Evolutionary conservation across 2,797 vertebrate genomes (phyloP), one percentile per base, ranked within the genome.

Genomic region (Acrocephalus scirpaceus): DNA sequence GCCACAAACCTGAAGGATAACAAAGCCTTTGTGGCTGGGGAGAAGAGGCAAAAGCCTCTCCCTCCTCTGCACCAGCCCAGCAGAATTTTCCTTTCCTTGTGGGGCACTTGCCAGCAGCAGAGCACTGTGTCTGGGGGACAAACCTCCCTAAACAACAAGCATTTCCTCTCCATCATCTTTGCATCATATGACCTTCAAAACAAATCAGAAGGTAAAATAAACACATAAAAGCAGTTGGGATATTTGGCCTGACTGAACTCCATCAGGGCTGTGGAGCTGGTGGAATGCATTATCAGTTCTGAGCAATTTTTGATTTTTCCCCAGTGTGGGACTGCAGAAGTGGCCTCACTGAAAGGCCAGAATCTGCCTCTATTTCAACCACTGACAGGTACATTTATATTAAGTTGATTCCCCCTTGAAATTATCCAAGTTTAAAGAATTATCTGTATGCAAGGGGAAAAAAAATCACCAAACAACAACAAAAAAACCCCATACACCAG

Each of bases 281-380:
- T 96, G 83, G 90, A 96, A 97, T 97, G 90, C 74, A 95, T 97
- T 96, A 96, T 96, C 96, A 94, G 86, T 96, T 95, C 83, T 8
- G 91, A 93, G 96, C 94, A 96, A 96, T 97, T 96, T 96, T 94
- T 97, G 88, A 97, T 95, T 97, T 96, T 84, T 97, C 95, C 96
- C 96, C 86, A 82, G 94, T 94, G 96, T 96, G 86, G 80, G 44
- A 85, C 89, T 94, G 88, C 71, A 92, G 76, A 96, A 92, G 34
- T 96, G 92, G 92, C 89, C 83, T 95, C 96, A 89, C 57, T 90
- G 90, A 93, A 93, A 96, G 95, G 94, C 88, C 94, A 93, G 88
- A 93, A 95, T 94, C 88, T 96, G 86, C 95, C 88, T 91, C 88
- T 81, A 96, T 95, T 94, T 85, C 85, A 95, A 62, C 73, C 74